phyloP scores from a whole-genome alignment of 2,113 vertebrate species.

The Haliaeetus leucogaster region DNA sequence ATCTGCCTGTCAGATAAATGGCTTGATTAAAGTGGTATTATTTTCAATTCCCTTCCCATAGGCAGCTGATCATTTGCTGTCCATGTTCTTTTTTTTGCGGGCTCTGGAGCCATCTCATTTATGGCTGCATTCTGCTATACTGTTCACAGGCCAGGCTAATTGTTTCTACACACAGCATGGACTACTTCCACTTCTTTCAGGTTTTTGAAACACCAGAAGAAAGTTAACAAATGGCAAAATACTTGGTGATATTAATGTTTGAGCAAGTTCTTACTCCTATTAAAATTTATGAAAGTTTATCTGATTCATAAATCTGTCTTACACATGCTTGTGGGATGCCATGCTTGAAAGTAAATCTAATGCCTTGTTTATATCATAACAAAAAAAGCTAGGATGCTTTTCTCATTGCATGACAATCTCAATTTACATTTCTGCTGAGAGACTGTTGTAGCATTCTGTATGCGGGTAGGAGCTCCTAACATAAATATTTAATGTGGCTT shows the following conservation, averaged over 20 bases:
- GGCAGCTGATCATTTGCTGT: background rate
- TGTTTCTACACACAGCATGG: background rate
- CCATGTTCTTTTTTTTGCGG: background rate
- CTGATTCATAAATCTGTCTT: background rate
- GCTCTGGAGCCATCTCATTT: background rate
- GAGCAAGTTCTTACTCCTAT: background rate
- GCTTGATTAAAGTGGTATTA: background rate
- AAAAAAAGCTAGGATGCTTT: background rate
- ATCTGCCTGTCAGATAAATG: background rate
- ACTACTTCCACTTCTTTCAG: background rate
- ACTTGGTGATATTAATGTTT: background rate
- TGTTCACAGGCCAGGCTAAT: background rate
- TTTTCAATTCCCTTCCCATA: background rate
- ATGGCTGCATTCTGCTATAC: background rate
- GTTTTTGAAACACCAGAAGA: background rate
- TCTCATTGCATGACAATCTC: background rate
- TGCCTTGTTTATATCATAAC: background rate
- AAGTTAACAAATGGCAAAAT: background rate
- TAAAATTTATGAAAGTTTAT: background rate
- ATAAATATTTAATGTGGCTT: background rate
- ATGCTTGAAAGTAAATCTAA: background rate
- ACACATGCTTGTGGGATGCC: fast-evolving
- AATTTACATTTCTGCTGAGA: background rate
- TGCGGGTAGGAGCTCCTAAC: background rate
- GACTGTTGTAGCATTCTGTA: background rate